Evolutionary conservation across 1,140 invertebrate species (phyloP).

Genomic region (Diuraphis noxia): DNA sequence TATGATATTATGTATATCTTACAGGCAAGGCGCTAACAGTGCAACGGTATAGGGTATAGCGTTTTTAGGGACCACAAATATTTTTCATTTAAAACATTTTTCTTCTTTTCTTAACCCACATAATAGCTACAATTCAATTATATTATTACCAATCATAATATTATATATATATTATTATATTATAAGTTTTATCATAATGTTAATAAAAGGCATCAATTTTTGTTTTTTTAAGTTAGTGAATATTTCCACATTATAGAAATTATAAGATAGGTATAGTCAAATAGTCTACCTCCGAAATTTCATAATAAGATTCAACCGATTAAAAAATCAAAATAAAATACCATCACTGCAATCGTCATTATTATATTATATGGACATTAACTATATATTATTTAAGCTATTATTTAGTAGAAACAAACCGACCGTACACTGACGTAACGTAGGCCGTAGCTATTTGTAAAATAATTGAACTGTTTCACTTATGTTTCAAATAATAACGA

Average conservation of each 20-base stretch:
- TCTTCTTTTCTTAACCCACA: background rate
- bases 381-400: too few species aligned
- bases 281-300: background rate
- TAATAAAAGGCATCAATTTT: background rate
- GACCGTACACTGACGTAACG: background rate
- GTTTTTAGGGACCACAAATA: background rate
- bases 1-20: background rate
- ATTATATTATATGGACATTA: background rate
- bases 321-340: background rate
- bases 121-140: background rate
- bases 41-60: background rate
- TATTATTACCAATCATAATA: too few species aligned
- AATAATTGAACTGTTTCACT: background rate
- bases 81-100: background rate
- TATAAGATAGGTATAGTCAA: background rate
- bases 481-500: background rate
- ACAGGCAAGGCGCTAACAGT: background rate
- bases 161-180: too few species aligned
- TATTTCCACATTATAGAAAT: background rate
- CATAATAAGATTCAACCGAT: background rate
- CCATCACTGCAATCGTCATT: background rate
- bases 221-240: background rate
- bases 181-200: background rate
- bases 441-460: background rate
- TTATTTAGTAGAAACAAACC: background rate